Base-by-base conservation (phyloP, 2,888 invertebrate species). In the Sarcophaga rosellei region DNA sequence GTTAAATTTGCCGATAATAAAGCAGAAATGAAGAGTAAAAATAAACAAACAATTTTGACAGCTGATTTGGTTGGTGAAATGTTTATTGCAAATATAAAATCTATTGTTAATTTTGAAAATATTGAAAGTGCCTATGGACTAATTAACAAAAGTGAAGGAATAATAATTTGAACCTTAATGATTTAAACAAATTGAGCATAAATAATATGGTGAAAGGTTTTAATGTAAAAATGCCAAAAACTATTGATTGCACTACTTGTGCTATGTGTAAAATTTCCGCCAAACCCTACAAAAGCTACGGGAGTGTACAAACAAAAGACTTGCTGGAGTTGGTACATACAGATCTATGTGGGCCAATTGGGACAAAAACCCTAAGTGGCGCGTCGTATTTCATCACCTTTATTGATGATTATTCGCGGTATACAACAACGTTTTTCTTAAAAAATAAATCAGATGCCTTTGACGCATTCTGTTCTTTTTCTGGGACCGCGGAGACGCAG, bases 381-480 rank as follows among this genome's bases (percentile, higher is more conserved):
- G 57, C 66, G 5, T 72, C 47, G 2, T 80, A 80, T 57, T 80
- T 80, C 20, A 77, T 73, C 4, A 73, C 61, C 1, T 53, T 82
- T 61, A 73, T 83, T n/a, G 81, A 82, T 47, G 77, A 82, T 23
- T 75, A 65, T 23, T 62, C 69, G 0, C 63, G 77, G 0, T 82
- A 77, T 11, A 72, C 72, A 4, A 72, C 23, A 21, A 77, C 73
- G 4, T 73, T 77, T 62, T 83, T 83, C 23, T 20, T 82, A 5
- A 77, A 83, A 77, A 20, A 47, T 1, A 77, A 83, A 61, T 25
- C 72, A 66, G 82, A 83, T 69, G 83, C 78, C n/a, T 76, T 76
- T 65, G 69, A 76, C 20, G 81, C 81, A 44, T 83, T 77, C 21
- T 66, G 2, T 15, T 47, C 72, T 62, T 83, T 82, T 82, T 23